Conservation (phyloP, 2,888 invertebrate genomes). For the Lypha dubia region DNA sequence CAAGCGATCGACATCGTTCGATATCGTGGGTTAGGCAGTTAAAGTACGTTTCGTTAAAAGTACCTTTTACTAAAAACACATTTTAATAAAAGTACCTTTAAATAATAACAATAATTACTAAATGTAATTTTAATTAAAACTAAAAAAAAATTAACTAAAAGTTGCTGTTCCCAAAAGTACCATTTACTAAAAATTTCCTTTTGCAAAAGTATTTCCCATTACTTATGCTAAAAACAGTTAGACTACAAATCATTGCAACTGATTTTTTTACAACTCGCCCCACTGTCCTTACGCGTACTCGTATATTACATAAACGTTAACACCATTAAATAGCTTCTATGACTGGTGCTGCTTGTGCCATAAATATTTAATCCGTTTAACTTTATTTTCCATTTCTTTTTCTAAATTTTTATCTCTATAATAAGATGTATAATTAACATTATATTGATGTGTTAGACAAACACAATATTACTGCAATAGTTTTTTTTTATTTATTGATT, state of each 20-base stretch:
- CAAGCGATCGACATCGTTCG: too few species aligned
- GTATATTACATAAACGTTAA: not conserved
- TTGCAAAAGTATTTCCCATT: not conserved
- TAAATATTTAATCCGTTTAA: conserved; percentile 40
- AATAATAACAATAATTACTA: too few species aligned
- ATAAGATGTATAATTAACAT: not conserved
- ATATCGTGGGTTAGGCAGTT: too few species aligned
- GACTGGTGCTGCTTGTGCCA: conserved; percentile 8
- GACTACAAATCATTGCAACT: too few species aligned
- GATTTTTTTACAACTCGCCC: not conserved
- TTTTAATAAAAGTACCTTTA: too few species aligned
- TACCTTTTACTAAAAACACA: too few species aligned
- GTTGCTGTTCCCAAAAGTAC: too few species aligned
- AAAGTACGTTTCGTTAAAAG: too few species aligned
- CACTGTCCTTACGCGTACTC: conserved; percentile 5
- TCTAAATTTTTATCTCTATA: conserved; percentile 11
- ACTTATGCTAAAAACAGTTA: too few species aligned
- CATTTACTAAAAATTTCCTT: too few species aligned
- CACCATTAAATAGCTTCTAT: not conserved
- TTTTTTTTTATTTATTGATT: not conserved
- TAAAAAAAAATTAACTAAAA: too few species aligned
- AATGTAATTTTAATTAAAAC: too few species aligned
- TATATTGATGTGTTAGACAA: conserved; percentile 41
- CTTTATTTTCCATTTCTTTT: conserved; percentile 15
- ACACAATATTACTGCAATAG: conserved; percentile 39